phyloP scores from a whole-genome alignment of 2,113 vertebrate species.

The Gymnocephalus cernua region DNA sequence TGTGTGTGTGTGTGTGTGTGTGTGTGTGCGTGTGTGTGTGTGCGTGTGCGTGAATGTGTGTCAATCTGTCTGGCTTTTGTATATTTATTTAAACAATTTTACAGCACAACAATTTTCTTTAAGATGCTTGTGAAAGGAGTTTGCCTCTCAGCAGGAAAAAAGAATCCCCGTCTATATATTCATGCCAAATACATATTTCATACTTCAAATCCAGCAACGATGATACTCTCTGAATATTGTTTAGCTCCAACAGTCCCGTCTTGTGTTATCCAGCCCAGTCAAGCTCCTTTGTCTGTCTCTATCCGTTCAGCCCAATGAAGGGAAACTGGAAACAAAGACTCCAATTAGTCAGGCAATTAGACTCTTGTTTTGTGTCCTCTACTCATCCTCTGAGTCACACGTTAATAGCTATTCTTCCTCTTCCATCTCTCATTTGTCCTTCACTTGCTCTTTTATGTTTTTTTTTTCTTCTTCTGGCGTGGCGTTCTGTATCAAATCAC shows the following conservation, averaged over 20 bases:
- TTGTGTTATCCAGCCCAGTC: slow-evolving; percentile 48
- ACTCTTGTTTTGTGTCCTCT: slow-evolving; percentile 70
- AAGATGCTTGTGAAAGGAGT: slow-evolving; percentile 22
- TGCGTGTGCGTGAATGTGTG: background rate
- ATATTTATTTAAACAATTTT: slow-evolving; percentile 25
- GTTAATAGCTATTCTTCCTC: slow-evolving; percentile 70
- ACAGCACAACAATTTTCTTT: slow-evolving; percentile 5
- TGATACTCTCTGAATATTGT: slow-evolving; percentile 40
- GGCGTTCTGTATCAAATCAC: slow-evolving; percentile 33
- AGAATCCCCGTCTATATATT: background rate
- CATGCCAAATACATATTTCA: slow-evolving; percentile 68
- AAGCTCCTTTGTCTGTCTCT: slow-evolving; percentile 58
- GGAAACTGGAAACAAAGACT: slow-evolving; percentile 75
- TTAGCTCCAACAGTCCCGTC: slow-evolving; percentile 37
- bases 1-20: background rate
- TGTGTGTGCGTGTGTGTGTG: background rate
- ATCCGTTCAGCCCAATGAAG: slow-evolving; percentile 63
- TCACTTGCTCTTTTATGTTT: slow-evolving; percentile 55
- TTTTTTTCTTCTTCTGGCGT: slow-evolving; percentile 35
- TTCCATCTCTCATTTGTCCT: slow-evolving; percentile 68
- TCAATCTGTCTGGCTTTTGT: slow-evolving; percentile 23
- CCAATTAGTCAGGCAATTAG: slow-evolving; percentile 84
- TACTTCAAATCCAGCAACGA: slow-evolving; percentile 29
- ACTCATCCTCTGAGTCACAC: slow-evolving; percentile 64
- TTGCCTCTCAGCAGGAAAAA: slow-evolving; percentile 22